Base-by-base conservation (phyloP, 2,888 invertebrate genomes). In the Zaprionus bogoriensis region DNA sequence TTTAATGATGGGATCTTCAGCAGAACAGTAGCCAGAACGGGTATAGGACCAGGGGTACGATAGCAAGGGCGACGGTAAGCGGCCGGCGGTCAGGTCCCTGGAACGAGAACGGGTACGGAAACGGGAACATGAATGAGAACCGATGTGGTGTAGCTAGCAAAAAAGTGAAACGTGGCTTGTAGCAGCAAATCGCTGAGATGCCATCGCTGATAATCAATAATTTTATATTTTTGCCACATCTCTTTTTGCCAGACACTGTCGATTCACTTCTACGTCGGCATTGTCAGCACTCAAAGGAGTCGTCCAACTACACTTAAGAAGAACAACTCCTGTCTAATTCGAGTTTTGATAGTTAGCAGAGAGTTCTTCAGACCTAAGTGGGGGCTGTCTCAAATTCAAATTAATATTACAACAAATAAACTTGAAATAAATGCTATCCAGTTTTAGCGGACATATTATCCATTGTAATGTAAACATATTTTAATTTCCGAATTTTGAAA, bases 121-220 rank as follows among this genome's bases (percentile, higher is more conserved):
- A 12, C 7, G 22, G 41, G n/a, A 3, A 36, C n/a, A 22, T 20
- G 41, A 48, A 50, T 39, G 22, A 47, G 54, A 58, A 51, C 36
- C 38, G 36, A 46, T 42, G 47, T 25, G 36, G 27, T 44, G 41
- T 23, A 3, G 36, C 27, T 23, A 53, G 45, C 60, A 75, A 69
- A 75, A 68, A 75, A 77, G 70, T 72, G 75, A 74, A 68, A 81
- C 75, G 69, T 68, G 63, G 74, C 74, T 77, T 80, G 71, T 81
- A 54, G 77, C 67, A 62, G 85, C 87, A 79, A 83, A 86, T 79
- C 80, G 83, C 51, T 67, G 60, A 75, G 77, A 87, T 86, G 77
- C 77, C 87, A 79, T 71, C 72, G 77, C 67, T 79, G 75, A 84
- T 85, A 82, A 85, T 84, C 86, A 87, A 86, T 86, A 87, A 80